A percentile compares a stretch with the other conserved stretches of the same genome.
Conservation (phyloP, 2,113 vertebrate genomes). For the Eulemur macaco region DNA sequence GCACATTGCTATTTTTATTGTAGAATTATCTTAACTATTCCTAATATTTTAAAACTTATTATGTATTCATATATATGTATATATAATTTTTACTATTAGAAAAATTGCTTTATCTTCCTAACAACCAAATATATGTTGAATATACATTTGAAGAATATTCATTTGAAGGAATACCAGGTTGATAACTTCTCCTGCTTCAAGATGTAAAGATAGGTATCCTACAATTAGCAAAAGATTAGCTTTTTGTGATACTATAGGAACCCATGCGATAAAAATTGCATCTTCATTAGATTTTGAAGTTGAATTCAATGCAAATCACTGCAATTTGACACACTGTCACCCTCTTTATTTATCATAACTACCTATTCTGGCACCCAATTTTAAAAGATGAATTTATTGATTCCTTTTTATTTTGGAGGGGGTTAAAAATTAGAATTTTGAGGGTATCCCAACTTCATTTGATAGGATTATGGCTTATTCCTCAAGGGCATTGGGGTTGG, state of each 20-base stretch:
- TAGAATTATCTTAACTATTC: background rate
- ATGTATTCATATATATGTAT: background rate
- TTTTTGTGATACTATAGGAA: background rate
- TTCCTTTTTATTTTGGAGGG: background rate
- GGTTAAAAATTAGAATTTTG: background rate
- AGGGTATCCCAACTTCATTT: background rate
- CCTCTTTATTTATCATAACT: background rate
- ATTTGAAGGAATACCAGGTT: background rate
- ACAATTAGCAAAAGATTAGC: background rate
- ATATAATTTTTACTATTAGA: background rate
- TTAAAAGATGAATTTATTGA: background rate
- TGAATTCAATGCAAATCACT: background rate
- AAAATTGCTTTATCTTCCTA: background rate
- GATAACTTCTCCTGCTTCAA: background rate
- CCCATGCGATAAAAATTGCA: background rate
- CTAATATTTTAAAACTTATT: background rate
- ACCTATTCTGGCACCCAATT: background rate
- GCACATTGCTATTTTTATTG: background rate
- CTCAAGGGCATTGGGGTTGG: background rate
- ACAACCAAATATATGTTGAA: background rate
- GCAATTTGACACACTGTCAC: background rate
- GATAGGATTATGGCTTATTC: background rate
- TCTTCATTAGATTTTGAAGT: background rate
- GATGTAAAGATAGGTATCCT: background rate
- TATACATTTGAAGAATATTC: background rate